Base-by-base conservation (phyloP, 2,113 vertebrate species). In the Callipepla californica region DNA sequence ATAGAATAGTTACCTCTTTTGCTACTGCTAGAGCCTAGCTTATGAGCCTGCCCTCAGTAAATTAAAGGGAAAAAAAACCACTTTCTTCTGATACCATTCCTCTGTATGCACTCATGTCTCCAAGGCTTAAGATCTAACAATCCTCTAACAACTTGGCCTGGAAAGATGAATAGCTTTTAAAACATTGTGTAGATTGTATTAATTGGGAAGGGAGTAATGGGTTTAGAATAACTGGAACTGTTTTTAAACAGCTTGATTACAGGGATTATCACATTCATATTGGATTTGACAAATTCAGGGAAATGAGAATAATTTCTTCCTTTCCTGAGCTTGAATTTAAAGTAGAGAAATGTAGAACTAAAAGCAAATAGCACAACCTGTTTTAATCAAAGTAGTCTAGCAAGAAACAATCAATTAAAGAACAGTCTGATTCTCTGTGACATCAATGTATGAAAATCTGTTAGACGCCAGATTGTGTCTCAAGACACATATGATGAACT, bases 401-500 rank as follows among this genome's bases (percentile, higher is more conserved):
- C 97, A 98, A 98, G 98, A 98, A 98, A 98, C 97, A 98, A 98
- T 98, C 98, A 98, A 98, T 98, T 98, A 98, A 98, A 98, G 98
- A 98, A 98, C 97, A 98, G 98, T 98, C 98, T 98, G 98, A 98
- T 98, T 98, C 97, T 97, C 97, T 97, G 97, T 96, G 97, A 98
- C 98, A 98, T 98, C 98, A 98, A 98, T 98, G 98, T 98, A 98
- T 98, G 98, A 98, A 98, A 98, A 98, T 98, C 98, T 98, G 98
- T 97, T 98, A 98, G 98, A 98, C 98, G 98, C 98, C 98, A 98
- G 98, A 98, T 98, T 98, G 98, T 98, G 98, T 98, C 98, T 98
- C 98, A 98, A 98, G 98, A 98, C 98, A 98, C 98, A 98, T 98
- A 98, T 98, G 98, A 98, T 98, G 98, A 98, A 98, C 98, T 98